Conservation (phyloP, 2,113 vertebrate species). For the Vicugna pacos region DNA sequence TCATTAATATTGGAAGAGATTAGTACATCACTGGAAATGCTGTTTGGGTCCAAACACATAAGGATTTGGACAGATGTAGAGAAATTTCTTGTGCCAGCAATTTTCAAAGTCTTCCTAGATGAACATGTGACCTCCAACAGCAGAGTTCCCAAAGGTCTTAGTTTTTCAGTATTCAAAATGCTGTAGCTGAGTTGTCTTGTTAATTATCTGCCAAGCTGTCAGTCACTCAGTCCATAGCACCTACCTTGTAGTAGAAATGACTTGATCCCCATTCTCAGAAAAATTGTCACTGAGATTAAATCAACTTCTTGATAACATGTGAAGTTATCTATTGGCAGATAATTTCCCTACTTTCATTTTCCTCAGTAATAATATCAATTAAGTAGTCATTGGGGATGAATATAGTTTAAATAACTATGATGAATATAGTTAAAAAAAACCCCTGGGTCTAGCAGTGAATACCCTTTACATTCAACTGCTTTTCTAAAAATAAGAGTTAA, state of each 20-base stretch:
- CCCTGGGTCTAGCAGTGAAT: background rate
- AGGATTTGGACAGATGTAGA: background rate
- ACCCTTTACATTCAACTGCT: background rate
- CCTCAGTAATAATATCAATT: background rate
- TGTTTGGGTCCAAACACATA: background rate
- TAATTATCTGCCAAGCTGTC: background rate
- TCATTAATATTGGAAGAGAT: background rate
- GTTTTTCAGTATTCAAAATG: background rate
- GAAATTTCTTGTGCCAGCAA: background rate
- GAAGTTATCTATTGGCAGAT: background rate
- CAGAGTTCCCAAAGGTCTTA: background rate
- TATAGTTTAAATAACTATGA: background rate
- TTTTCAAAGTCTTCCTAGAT: background rate
- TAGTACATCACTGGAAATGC: background rate
- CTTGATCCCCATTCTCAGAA: background rate
- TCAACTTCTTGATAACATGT: background rate
- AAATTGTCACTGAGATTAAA: background rate
- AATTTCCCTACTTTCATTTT: background rate
- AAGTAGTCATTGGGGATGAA: background rate
- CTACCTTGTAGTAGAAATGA: background rate
- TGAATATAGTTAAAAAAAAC: background rate
- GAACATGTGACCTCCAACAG: background rate
- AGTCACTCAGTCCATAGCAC: background rate
- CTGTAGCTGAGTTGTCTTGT: background rate
- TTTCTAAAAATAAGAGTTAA: slow-evolving; percentile 48